Conservation (phyloP, 1,140 invertebrate genomes). For the Drosophila mauritiana region DNA sequence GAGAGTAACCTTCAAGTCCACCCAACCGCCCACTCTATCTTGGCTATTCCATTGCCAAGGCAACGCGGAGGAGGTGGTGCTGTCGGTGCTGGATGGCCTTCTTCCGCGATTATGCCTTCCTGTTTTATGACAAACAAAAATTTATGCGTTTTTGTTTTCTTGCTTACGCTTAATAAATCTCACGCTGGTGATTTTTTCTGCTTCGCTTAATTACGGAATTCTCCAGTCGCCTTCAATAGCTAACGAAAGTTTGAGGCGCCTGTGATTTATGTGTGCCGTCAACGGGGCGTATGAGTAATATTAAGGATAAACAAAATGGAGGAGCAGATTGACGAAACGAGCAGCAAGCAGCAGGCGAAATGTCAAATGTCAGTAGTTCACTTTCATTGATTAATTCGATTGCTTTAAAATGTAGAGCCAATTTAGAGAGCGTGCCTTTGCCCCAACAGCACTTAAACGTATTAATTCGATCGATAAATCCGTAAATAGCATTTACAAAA, state of each 20-base stretch:
- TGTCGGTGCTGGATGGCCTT: neutral
- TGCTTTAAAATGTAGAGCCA: constrained; percentile 31
- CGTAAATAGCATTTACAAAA: constrained; percentile 71
- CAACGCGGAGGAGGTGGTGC: constrained; percentile 4
- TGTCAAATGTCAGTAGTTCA: constrained; percentile 11
- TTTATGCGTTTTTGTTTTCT: constrained; percentile 53
- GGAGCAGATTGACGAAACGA: constrained; percentile 25
- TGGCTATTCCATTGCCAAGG: constrained; percentile 44
- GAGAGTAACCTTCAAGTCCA: constrained; percentile 41
- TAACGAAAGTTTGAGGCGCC: constrained; percentile 39
- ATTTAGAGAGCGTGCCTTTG: constrained; percentile 20
- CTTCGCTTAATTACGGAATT: constrained; percentile 32
- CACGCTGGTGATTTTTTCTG: constrained; percentile 43
- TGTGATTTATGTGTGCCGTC: constrained; percentile 30
- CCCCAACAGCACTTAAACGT: constrained; percentile 14
- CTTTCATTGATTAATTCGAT: constrained; percentile 46
- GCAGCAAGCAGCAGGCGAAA: neutral
- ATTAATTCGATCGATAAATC: constrained; percentile 74
- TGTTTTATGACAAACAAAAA: constrained; percentile 58
- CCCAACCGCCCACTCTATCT: constrained; percentile 25
- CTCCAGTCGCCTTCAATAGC: constrained; percentile 21
- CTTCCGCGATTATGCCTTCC: neutral
- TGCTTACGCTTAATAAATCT: constrained; percentile 64
- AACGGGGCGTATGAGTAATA: constrained; percentile 53
- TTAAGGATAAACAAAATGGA: neutral